Percentiles rank a stretch among this genome's conserved stretches.
Conservation (phyloP, 2,797 vertebrate species). For the Darevskia mixta region DNA sequence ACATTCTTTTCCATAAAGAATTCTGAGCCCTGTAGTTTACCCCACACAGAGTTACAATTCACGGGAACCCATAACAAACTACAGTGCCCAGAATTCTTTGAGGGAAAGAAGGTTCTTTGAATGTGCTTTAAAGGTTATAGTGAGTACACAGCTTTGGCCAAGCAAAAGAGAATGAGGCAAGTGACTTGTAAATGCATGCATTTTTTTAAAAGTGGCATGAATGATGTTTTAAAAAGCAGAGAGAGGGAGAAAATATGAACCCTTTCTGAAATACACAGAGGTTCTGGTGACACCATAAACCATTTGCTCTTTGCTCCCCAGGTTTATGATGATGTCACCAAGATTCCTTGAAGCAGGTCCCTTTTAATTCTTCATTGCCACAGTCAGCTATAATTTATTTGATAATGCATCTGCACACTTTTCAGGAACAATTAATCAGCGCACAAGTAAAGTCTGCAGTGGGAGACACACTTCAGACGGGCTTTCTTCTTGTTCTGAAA, state of each 20-base stretch:
- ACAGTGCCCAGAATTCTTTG: no score
- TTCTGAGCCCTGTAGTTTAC: no score
- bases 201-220: background rate
- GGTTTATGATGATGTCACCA: constrained; percentile 67
- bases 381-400: constrained; percentile 40
- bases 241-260: background rate
- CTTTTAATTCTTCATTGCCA: constrained; percentile 38
- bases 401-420: constrained; percentile 19
- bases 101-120: no score
- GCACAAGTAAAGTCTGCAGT: background rate
- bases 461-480: rapidly evolving
- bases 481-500: background rate
- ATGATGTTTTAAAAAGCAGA: background rate
- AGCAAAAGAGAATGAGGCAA: background rate
- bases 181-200: background rate
- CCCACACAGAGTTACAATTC: no score
- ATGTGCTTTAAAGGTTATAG: no score
- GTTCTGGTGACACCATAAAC: constrained; percentile 64
- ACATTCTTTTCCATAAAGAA: no score
- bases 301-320: constrained; percentile 54
- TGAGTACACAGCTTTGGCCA: no score
- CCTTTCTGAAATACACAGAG: background rate
- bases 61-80: no score
- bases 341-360: constrained; percentile 28
- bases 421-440: background rate